Evolutionary conservation across 1,140 invertebrate species (phyloP), one percentile per base, ranked within the genome.

Genomic region (Platyscapa corneri): DNA sequence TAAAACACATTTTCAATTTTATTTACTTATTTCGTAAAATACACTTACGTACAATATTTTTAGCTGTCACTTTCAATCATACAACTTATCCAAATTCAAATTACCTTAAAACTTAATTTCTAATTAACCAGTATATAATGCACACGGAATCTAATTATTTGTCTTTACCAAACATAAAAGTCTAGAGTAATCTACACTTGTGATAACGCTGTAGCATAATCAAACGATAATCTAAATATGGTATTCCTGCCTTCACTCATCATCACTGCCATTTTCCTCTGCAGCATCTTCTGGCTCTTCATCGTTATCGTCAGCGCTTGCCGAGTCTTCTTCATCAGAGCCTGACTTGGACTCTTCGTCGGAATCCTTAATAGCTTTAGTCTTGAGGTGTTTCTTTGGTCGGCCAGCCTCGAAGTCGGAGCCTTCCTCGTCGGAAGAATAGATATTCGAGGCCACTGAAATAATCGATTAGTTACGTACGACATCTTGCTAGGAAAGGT

Each of bases 401-500:
- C 96, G 95, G 10, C 95, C 94, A 0, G 96, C 95, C 88, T 98
- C 97, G 88, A 98, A 95, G 88, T 98, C 97, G 0, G 97, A 98
- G 12, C 95, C 97, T 86, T 98, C 97, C 72, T 97, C 97, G 87
- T 98, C 98, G 0, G 97, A 98, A 0, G 97, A 98, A 93, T 99
- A 99, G 91, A 98, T 98, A 79, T 96, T 96, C 2, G 95, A 95
- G 27, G 95, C 95, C 60, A 94, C 92, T 88, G 91, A 77, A 89
- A 91, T 32, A 34, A 34, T 14, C 0, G 20, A 74, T 20, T 20
- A 30, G 18, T 18, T 14, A 72, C 34, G 42, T 46, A n/a, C n/a
- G n/a, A n/a, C n/a, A n/a, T n/a, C n/a, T n/a, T n/a, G n/a, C n/a
- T n/a, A n/a, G n/a, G n/a, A n/a, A n/a, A n/a, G n/a, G n/a, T n/a